Percentiles rank a stretch among this genome's conserved stretches.
phyloP scores from a whole-genome alignment of 2,113 vertebrate species.

The Serinus canaria region DNA sequence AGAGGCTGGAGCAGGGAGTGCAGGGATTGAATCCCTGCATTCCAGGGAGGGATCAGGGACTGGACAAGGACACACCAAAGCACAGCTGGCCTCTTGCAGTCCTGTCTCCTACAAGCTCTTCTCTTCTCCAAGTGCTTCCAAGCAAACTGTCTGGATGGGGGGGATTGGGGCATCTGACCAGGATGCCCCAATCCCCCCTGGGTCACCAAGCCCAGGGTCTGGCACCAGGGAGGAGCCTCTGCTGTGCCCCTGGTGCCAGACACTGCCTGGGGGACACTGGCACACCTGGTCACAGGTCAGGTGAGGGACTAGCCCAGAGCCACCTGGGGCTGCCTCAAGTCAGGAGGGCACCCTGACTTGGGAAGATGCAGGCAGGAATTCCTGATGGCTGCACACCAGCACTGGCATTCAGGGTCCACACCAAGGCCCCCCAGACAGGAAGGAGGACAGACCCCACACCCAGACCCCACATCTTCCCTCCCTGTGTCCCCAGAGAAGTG shows the following conservation, averaged over 20 bases:
- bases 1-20: fast-evolving
- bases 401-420: not conserved
- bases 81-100: not conserved
- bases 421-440: not conserved
- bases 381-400: fast-evolving
- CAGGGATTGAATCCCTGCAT: not conserved
- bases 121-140: not conserved
- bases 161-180: no score
- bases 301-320: not conserved
- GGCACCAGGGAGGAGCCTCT: not conserved
- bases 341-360: not conserved
- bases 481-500: not conserved
- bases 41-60: not conserved
- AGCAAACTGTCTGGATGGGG: not conserved
- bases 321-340: not conserved
- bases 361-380: not conserved
- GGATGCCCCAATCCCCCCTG: fast-evolving
- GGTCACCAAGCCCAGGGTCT: fast-evolving
- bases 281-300: not conserved
- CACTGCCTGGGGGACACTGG: not conserved
- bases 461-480: not conserved
- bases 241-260: not conserved
- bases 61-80: not conserved
- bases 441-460: not conserved
- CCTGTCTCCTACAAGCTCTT: not conserved